Base-by-base conservation (phyloP, 2,888 invertebrate genomes). In the Eilema sororculum region DNA sequence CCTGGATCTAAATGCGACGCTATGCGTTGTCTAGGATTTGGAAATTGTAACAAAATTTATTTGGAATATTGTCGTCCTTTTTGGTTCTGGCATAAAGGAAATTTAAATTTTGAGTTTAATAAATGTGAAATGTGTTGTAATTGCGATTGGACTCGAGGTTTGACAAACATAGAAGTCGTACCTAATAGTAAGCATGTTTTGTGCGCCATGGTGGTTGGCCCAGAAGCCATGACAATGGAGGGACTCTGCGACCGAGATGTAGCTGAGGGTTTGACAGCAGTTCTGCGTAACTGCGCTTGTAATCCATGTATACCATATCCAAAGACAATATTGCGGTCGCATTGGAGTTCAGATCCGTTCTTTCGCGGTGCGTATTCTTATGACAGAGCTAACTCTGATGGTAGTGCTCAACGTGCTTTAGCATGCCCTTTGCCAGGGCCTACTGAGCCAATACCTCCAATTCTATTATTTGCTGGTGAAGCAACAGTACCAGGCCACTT, bases 391-490 rank as follows among this genome's bases (percentile, higher is more conserved):
- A 80, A 81, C 69, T 81, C 87, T 13, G 86, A 90, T 28, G 94
- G 94, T 3, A 69, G 83, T 2, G 86, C 87, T n/a, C 94, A 93
- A 70, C 84, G 89, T 69, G 96, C 96, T 1, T 84, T 97, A 66
- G 96, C 96, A 0, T 95, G 96, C 78, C 97, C 97, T 0, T 86
- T 97, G 56, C 97, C 97, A 20, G 95, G 96, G 0, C 96, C 96
- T 52, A 96, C 96, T 73, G 92, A 92, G 57, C 95, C 96, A 0
- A 90, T 96, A n/a, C 96, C 96, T 0, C 98, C 98, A 0, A 96
- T 97, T 62, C 89, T 98, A 57, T 88, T 98, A 63, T 98, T 98
- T 86, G 98, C 98, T 22, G 98, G 98, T 0, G 98, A 98, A 89
- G 98, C 98, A 0, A 98, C 98, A 0, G 96, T 97, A 46, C 96